A percentile compares a stretch with the other conserved stretches of the same genome.
These are phyloP conservation scores for Rhegmatorhina hoffmannsi DNA, from an alignment of 2,113 vertebrate genomes.

Conservation along the genomic window DNA sequence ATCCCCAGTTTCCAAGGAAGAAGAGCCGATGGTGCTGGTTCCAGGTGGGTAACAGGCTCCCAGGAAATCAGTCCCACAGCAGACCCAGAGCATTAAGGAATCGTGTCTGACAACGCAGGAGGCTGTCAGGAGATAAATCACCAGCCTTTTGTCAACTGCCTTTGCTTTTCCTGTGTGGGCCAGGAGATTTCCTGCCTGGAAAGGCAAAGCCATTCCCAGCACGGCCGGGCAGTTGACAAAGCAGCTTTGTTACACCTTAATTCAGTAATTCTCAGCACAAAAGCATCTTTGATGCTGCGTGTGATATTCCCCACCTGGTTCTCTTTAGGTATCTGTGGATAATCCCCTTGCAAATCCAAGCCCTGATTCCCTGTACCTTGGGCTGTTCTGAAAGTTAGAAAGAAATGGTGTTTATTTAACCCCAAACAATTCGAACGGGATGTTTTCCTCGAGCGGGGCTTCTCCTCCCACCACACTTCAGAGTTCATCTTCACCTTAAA, in stretches of 20 bases:
- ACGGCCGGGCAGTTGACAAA: neutral
- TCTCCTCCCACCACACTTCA: neutral
- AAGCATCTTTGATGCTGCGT: neutral
- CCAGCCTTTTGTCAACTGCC: constrained; percentile 13
- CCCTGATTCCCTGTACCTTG: accelerated
- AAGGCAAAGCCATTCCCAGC: neutral
- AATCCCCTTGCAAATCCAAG: neutral
- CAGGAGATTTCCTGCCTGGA: constrained; percentile 18
- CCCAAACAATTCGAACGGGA: neutral
- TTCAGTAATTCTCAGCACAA: neutral
- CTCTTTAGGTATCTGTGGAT: neutral
- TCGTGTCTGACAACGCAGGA: constrained; percentile 14
- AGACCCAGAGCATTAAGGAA: neutral
- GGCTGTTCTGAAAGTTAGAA: neutral
- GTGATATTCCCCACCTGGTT: neutral
- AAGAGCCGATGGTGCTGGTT: neutral
- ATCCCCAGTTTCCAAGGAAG: neutral
- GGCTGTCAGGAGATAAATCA: constrained; percentile 25
- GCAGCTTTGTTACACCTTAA: neutral
- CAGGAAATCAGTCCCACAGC: neutral
- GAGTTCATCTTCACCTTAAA: neutral
- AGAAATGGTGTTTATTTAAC: neutral
- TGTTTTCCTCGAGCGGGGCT: neutral
- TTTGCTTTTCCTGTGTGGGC: neutral
- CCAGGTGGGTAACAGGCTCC: constrained; percentile 8